Conservation (phyloP, 37 sponge, comb jelly and placozoan species). For the Spongilla lacustris region DNA sequence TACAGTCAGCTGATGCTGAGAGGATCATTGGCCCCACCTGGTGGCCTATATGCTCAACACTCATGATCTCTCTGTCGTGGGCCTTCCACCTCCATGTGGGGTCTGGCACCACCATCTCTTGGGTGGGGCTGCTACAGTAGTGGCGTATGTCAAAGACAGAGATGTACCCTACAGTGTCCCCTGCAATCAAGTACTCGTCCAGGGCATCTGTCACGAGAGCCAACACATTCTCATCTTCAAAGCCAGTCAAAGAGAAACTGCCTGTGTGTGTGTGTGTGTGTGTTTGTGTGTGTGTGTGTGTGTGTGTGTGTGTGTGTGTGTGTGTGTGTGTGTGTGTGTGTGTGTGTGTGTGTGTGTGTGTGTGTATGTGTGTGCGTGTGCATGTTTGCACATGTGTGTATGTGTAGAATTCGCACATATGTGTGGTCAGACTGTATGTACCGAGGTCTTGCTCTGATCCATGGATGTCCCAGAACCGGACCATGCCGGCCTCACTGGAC, state of each 20-base stretch:
- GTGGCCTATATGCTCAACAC: constrained; percentile 63
- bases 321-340: background rate
- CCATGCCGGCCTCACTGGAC: constrained; percentile 87
- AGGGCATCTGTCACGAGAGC: constrained; percentile 79
- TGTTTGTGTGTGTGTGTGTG: background rate
- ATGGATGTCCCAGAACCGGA: constrained; percentile 87
- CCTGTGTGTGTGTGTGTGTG: constrained; percentile 33
- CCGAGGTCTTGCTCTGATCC: constrained; percentile 57
- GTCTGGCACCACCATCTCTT: background rate
- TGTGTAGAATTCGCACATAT: background rate
- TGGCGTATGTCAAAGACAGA: constrained; percentile 76
- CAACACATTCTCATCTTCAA: constrained; percentile 81
- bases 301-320: background rate
- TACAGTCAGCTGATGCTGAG: constrained; percentile 84
- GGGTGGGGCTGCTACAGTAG: constrained; percentile 31
- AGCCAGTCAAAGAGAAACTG: constrained; percentile 68
- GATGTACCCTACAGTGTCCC: constrained; percentile 91
- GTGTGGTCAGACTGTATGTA: constrained; percentile 5
- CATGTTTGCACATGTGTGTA: background rate
- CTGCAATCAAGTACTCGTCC: constrained; percentile 76
- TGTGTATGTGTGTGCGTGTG: background rate
- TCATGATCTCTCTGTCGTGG: constrained; percentile 76
- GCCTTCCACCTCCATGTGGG: constrained; percentile 68
- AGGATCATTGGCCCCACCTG: constrained; percentile 67
- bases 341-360: background rate